Evolutionary conservation across 2,797 vertebrate genomes (phyloP).

Genomic region (Tangara arthus): DNA sequence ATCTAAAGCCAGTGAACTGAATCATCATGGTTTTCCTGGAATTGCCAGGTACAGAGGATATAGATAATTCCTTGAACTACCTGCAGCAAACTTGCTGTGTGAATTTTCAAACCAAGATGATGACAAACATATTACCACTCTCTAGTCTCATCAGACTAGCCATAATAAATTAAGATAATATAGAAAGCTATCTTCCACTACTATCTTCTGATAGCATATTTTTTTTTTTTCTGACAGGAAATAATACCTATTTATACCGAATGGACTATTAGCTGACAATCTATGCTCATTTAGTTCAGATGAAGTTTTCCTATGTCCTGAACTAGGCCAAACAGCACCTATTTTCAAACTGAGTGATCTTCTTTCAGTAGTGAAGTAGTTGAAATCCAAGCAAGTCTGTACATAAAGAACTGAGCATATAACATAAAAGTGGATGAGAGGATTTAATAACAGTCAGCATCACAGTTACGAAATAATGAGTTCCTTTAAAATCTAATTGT

Average conservation of each 20-base stretch:
- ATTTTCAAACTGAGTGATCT: background rate
- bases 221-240: background rate
- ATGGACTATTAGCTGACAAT: background rate
- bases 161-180: background rate
- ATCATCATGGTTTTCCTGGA: background rate
- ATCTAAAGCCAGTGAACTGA: background rate
- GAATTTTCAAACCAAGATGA: background rate
- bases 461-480: background rate
- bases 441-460: background rate
- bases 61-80: background rate
- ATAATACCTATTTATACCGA: background rate
- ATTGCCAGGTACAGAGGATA: background rate
- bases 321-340: background rate
- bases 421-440: background rate
- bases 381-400: background rate
- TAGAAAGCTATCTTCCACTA: background rate
- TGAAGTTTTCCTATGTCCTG: rapidly evolving
- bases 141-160: background rate
- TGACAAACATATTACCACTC: background rate
- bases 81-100: background rate
- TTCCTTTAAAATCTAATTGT: background rate
- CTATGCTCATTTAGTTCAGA: background rate
- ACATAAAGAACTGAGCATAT: background rate
- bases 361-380: background rate
- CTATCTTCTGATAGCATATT: background rate